These are phyloP conservation scores for Drosophila longiperda DNA, from an alignment of 2,888 invertebrate species.

Conservation along the genomic window DNA sequence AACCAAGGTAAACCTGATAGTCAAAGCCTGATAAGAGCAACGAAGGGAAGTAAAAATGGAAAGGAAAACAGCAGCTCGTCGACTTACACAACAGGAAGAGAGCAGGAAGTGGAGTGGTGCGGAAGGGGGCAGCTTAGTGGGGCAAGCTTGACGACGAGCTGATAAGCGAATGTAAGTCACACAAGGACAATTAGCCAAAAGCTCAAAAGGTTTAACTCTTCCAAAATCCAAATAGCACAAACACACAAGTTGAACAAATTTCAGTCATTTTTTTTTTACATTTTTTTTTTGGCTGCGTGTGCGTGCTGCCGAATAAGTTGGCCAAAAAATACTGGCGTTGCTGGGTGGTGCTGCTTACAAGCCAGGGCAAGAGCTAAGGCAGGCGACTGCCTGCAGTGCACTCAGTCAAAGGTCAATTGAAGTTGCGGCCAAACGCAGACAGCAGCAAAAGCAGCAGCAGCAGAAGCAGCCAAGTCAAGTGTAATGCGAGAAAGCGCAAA, in stretches of 20 bases:
- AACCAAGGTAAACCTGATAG: slow-evolving; percentile 60
- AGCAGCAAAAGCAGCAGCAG: slow-evolving; percentile 34
- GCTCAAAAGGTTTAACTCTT: slow-evolving; percentile 75
- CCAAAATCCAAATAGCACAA: slow-evolving; percentile 35
- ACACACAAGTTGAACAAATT: slow-evolving; percentile 36
- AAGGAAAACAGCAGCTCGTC: slow-evolving; percentile 29
- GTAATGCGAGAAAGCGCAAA: slow-evolving; percentile 72
- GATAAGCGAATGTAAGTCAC: slow-evolving; percentile 78
- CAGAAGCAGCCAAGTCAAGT: slow-evolving; percentile 66
- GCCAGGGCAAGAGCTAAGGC: slow-evolving; percentile 16
- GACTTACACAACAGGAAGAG: slow-evolving; percentile 13
- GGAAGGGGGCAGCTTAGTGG: neutral
- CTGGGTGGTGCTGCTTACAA: slow-evolving; percentile 18
- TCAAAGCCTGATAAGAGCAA: slow-evolving; percentile 50
- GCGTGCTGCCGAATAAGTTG: slow-evolving; percentile 51
- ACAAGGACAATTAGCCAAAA: slow-evolving; percentile 82
- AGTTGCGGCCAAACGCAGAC: slow-evolving; percentile 63
- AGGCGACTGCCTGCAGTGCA: slow-evolving; percentile 28
- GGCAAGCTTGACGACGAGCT: slow-evolving; percentile 29
- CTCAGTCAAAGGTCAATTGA: slow-evolving; percentile 79
- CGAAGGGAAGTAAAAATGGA: slow-evolving; percentile 41
- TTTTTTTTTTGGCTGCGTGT: slow-evolving; percentile 8
- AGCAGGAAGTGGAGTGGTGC: too few species aligned
- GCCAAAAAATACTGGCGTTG: slow-evolving; percentile 17
- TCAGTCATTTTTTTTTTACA: neutral